Evolutionary conservation across 1,140 invertebrate species (phyloP), one percentile per base, ranked within the genome.

Genomic region (Lethrus apterus): DNA sequence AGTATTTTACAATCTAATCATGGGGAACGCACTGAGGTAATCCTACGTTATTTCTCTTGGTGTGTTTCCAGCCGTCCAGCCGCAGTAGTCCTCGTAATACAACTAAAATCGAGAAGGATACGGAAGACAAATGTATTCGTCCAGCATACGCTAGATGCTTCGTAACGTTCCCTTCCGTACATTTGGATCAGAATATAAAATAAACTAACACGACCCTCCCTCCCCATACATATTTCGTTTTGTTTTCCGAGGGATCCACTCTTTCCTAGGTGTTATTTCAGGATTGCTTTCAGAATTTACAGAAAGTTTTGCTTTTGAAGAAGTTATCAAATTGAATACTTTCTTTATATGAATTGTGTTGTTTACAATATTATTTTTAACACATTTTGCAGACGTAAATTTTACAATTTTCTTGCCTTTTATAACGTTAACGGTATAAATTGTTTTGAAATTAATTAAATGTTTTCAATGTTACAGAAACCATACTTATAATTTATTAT

Each of bases 1-100:
- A 66, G 63, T 66, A 66, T 66, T 66, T 66, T 66, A 66, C 64
- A 66, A 66, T 66, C 64, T 66, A 66, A 66, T 66, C 64, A 66
- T 65, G 62, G 64, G 63, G 63, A 66, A 66, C 64, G 64, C 64
- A 66, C 63, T 66, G 59, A 54, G 54, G 63, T 66, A 66, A 66
- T 66, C 64, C 64, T 48, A 59, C 54, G 63, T 66, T 66, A 66
- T 66, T 66, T 65, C 63, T 66, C 63, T 62, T 52, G 57, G 57
- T 60, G 63, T 63, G 58, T 65, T 63, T 57, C 50, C 58, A 61
- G 57, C 51, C 44, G 50, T 40, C 54, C 60, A 57, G 35, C 34
- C 14, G 31, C 43, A 29, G 50, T 54, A 30, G 19, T 33, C 9
- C 31, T 11, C 9, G 9, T 15, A n/a, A n/a, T n/a, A n/a, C n/a